phyloP scores from a whole-genome alignment of 2,888 invertebrate species.

The Notodonta ziczac region DNA sequence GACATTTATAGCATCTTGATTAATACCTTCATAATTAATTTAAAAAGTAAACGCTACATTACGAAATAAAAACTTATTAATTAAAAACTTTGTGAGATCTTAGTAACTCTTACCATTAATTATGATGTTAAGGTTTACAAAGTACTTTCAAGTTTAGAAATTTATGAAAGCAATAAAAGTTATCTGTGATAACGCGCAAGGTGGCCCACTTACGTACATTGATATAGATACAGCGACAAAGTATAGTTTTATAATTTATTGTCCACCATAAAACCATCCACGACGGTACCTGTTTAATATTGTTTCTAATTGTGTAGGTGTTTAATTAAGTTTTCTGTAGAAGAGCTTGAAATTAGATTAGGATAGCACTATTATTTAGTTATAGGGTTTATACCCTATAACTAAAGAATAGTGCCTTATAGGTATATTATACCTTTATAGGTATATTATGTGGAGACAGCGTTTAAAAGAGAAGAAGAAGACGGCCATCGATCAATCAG shows the following conservation, averaged over 20 bases:
- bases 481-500: no score
- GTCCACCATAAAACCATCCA: slow-evolving; percentile 31
- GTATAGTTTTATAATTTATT: slow-evolving; percentile 50
- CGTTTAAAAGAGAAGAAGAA: no score
- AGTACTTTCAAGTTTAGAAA: slow-evolving; percentile 41
- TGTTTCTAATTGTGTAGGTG: no score
- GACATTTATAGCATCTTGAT: no score
- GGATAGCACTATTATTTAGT: no score
- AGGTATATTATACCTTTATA: no score
- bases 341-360: no score
- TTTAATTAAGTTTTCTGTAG: no score
- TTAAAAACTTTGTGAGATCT: neutral
- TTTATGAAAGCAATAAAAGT: slow-evolving; percentile 50
- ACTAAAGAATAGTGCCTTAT: no score
- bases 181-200: slow-evolving; percentile 37
- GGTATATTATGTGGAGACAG: no score
- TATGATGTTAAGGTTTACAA: slow-evolving; percentile 32
- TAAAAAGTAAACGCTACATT: neutral
- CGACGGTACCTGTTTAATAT: neutral
- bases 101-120: slow-evolving; percentile 14
- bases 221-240: slow-evolving; percentile 42
- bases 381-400: no score
- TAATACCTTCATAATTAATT: neutral
- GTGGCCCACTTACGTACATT: slow-evolving; percentile 54
- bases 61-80: neutral